phyloP scores from a whole-genome alignment of 2,888 invertebrate species.

The Pollenia angustigena region DNA sequence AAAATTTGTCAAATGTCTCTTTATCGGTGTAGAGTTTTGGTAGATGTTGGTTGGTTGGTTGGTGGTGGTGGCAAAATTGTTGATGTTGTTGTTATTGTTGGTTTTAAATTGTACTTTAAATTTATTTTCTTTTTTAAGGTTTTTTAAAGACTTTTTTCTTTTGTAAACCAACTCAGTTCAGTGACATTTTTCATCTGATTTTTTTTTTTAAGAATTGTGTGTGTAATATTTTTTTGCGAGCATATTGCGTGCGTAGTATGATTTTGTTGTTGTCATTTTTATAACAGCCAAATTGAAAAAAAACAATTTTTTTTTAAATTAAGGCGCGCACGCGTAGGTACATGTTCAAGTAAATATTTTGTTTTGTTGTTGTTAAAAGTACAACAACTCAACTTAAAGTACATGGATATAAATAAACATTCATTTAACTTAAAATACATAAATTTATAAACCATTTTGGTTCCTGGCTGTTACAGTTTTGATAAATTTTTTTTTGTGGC shows the following conservation, averaged over 20 bases:
- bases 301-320: slow-evolving; percentile 68
- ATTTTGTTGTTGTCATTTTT: slow-evolving; percentile 60
- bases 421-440: slow-evolving; percentile 59
- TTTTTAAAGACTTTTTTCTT: neutral
- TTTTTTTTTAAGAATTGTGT: slow-evolving; percentile 38
- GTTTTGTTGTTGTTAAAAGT: slow-evolving; percentile 36
- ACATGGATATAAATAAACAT: slow-evolving; percentile 57
- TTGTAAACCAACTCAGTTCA: slow-evolving; percentile 61
- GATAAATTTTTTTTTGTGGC: neutral
- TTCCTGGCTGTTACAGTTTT: slow-evolving; percentile 38
- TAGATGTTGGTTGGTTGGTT: slow-evolving; percentile 18
- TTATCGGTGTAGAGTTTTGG: slow-evolving; percentile 34
- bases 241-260: slow-evolving; percentile 60
- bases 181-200: slow-evolving; percentile 73
- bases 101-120: slow-evolving; percentile 55
- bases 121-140: slow-evolving; percentile 47
- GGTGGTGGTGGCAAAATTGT: slow-evolving; percentile 30
- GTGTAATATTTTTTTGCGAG: slow-evolving; percentile 28
- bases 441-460: slow-evolving; percentile 47
- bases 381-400: slow-evolving; percentile 43
- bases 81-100: slow-evolving; percentile 10
- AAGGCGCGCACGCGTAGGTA: slow-evolving; percentile 79
- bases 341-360: slow-evolving; percentile 66
- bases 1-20: slow-evolving; percentile 72
- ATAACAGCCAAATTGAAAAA: slow-evolving; percentile 57